Conservation (phyloP, 53 echinoderm and acorn worm genomes). For the Paelopatides confundens region DNA sequence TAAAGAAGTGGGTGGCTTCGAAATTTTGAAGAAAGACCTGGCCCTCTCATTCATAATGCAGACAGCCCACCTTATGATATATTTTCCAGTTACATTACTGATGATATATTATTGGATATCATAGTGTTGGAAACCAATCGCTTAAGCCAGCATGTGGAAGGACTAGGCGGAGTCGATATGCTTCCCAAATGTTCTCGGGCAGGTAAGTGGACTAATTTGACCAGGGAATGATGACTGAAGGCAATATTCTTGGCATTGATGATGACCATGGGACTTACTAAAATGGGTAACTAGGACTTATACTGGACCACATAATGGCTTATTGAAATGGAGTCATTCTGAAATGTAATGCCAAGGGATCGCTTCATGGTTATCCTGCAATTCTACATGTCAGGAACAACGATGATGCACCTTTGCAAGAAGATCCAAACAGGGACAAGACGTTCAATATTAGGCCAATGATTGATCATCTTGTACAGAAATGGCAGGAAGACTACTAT, state of each 20-base stretch:
- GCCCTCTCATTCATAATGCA: too few species aligned
- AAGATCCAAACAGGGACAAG: too few species aligned
- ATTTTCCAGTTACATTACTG: too few species aligned
- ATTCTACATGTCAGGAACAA: neutral
- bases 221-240: too few species aligned
- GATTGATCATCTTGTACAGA: neutral
- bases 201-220: too few species aligned
- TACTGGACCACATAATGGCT: constrained; percentile 2
- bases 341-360: constrained; percentile 11
- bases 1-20: too few species aligned
- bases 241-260: neutral
- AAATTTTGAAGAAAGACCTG: too few species aligned
- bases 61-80: too few species aligned
- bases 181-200: too few species aligned
- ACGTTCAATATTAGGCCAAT: neutral
- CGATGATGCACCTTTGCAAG: neutral
- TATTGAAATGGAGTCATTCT: neutral
- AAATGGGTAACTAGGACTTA: neutral
- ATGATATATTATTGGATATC: too few species aligned
- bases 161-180: too few species aligned
- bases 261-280: neutral
- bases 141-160: constrained; percentile 7
- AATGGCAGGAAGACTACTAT: neutral
- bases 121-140: too few species aligned
- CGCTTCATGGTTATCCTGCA: constrained; percentile 5